Percentiles rank a stretch among this genome's conserved stretches.
Conservation (phyloP, 1,140 invertebrate species). For the Acyrthosiphon pisum region DNA sequence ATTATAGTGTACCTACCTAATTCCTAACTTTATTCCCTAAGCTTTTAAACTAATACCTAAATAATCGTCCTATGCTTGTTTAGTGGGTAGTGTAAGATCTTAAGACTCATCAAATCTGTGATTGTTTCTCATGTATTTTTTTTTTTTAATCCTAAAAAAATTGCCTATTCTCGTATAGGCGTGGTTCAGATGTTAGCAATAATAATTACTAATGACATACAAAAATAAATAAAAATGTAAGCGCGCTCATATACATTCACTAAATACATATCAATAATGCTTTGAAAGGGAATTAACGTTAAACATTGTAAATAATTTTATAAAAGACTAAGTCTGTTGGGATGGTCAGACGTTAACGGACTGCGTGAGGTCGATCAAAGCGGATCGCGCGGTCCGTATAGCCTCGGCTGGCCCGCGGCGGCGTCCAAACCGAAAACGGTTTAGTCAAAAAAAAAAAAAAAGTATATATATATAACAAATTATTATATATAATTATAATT, state of each 20-base stretch:
- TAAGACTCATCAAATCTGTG: constrained; percentile 58
- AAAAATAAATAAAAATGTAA: constrained; percentile 45
- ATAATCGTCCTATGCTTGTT: constrained; percentile 49
- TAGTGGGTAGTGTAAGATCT: constrained; percentile 53
- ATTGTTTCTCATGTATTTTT: constrained; percentile 55
- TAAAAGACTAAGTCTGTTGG: constrained; percentile 9
- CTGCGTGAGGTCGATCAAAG: not conserved
- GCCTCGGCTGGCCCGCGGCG: too few species aligned
- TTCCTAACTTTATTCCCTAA: constrained; percentile 53
- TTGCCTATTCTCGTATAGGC: constrained; percentile 6
- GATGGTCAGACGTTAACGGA: not conserved
- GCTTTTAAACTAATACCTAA: constrained; percentile 45
- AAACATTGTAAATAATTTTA: constrained; percentile 42
- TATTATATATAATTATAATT: not conserved
- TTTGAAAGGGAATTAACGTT: constrained; percentile 48
- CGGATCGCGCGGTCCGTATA: not conserved
- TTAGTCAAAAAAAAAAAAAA: not conserved
- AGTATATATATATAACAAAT: constrained; percentile 31
- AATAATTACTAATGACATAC: constrained; percentile 36
- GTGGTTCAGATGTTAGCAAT: constrained; percentile 51
- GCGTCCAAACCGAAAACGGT: not conserved
- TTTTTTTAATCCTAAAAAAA: constrained; percentile 24
- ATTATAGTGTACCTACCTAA: not conserved
- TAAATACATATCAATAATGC: constrained; percentile 56
- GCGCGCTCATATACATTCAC: constrained; percentile 55